A percentile compares a stretch with the other conserved stretches of the same genome.
phyloP scores from a whole-genome alignment of 2,888 invertebrate genomes.

The Pseudococcus viburni region DNA sequence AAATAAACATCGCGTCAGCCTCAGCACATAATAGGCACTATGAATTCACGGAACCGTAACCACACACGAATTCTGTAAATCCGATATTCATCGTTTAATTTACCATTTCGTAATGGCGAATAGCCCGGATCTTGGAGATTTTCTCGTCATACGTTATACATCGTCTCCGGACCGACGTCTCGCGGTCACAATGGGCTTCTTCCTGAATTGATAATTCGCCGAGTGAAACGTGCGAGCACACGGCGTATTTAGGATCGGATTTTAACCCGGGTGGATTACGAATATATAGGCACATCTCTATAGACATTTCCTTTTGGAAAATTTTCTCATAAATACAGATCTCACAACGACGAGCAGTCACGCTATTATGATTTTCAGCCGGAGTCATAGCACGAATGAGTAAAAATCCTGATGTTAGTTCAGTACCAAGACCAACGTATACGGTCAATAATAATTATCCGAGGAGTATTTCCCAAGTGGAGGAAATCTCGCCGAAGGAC shows the following conservation, averaged over 20 bases:
- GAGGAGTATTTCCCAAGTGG: neutral
- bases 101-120: conserved; percentile 25
- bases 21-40: neutral
- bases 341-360: neutral
- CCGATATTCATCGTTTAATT: conserved; percentile 27
- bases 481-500: neutral
- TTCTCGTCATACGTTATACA: conserved; percentile 11
- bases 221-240: neutral
- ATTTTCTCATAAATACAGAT: neutral
- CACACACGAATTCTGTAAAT: conserved; percentile 2
- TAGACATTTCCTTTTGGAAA: neutral
- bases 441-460: neutral
- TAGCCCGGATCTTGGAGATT: conserved; percentile 23
- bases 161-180: neutral
- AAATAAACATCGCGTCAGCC: neutral
- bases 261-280: neutral
- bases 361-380: neutral
- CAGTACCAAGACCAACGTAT: neutral
- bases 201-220: neutral
- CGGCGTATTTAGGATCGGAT: neutral
- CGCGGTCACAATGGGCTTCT: neutral
- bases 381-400: neutral
- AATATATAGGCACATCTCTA: neutral
- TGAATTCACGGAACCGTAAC: conserved; percentile 17
- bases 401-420: neutral